Conservation (phyloP, 2,888 invertebrate genomes). For the Dasysyrphus tricinctus region DNA sequence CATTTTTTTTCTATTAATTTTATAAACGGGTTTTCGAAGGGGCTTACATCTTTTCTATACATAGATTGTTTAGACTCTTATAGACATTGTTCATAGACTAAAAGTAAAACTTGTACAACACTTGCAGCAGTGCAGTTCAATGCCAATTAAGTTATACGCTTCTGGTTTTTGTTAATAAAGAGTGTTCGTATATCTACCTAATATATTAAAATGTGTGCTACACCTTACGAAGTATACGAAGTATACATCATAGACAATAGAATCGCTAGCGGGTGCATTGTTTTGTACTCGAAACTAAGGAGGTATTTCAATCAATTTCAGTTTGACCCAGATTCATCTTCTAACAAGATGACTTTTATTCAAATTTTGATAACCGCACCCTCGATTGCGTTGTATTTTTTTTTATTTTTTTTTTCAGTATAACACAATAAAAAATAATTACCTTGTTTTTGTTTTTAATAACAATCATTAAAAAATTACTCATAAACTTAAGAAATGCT, state of each 20-base stretch:
- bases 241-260: background rate
- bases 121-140: slow-evolving; percentile 43
- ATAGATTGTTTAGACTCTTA: background rate
- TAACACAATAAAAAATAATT: background rate
- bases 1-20: background rate
- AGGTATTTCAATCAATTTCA: background rate
- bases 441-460: background rate
- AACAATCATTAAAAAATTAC: background rate
- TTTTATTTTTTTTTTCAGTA: background rate
- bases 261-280: background rate
- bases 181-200: background rate
- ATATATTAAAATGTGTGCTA: background rate
- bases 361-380: background rate
- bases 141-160: slow-evolving; percentile 40
- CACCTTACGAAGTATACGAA: background rate
- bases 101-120: slow-evolving; percentile 32
- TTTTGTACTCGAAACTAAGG: background rate
- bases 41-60: background rate
- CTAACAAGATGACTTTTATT: background rate
- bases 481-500: too few relatives aligned
- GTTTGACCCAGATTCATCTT: slow-evolving; percentile 17
- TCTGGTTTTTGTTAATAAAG: slow-evolving; percentile 14
- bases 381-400: background rate
- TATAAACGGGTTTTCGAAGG: slow-evolving; percentile 19
- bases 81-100: background rate